phyloP scores from a whole-genome alignment of 2,113 vertebrate species.

The Danionella cerebrum region DNA sequence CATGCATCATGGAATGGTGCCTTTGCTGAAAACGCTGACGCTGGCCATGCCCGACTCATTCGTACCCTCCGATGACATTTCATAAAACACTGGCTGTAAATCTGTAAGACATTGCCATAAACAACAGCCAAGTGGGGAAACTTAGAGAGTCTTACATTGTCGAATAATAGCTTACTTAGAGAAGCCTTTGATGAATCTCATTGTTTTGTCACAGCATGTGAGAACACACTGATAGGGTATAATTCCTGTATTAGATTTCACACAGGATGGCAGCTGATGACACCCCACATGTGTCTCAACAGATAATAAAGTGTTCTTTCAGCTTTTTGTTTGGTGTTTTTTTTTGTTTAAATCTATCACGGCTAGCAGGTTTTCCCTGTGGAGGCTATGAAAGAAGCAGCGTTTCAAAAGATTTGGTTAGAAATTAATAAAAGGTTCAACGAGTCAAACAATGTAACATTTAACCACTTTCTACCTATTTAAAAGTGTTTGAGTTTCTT shows the following conservation, averaged over 20 bases:
- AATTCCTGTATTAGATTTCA: slow-evolving; percentile 22
- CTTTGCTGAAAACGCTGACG: slow-evolving; percentile 61
- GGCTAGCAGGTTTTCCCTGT: slow-evolving; percentile 6
- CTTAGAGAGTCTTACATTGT: slow-evolving; percentile 60
- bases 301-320: slow-evolving; percentile 18
- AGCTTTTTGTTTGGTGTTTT: slow-evolving; percentile 24
- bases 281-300: neutral
- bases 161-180: slow-evolving; percentile 64
- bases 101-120: slow-evolving; percentile 58
- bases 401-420: neutral
- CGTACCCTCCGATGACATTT: slow-evolving; percentile 61
- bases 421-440: neutral
- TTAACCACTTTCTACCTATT: no score
- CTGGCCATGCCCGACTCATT: slow-evolving; percentile 52
- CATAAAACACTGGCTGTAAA: slow-evolving; percentile 70
- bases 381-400: neutral
- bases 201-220: slow-evolving; percentile 55
- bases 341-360: slow-evolving; percentile 16
- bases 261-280: slow-evolving; percentile 1
- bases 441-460: neutral
- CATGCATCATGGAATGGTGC: slow-evolving; percentile 58
- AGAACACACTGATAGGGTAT: neutral
- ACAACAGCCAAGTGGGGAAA: slow-evolving; percentile 62
- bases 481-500: no score
- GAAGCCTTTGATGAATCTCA: slow-evolving; percentile 59